Evolutionary conservation across 2,888 invertebrate genomes (phyloP).

Genomic region (Trilocha varians): DNA sequence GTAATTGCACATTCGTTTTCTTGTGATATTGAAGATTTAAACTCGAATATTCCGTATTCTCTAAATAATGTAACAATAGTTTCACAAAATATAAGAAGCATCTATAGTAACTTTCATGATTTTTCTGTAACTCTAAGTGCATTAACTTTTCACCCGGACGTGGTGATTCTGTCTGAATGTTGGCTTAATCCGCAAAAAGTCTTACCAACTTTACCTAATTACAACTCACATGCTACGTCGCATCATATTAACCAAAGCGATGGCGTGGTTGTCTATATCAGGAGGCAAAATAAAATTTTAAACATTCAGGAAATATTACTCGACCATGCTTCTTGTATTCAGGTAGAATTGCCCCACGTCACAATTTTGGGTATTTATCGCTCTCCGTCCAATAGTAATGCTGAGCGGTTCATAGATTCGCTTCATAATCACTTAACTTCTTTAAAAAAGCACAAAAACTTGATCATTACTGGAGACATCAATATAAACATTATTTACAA

Average conservation of each 20-base stretch:
- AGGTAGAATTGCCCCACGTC: constrained; percentile 7
- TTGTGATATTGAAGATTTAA: too few species aligned
- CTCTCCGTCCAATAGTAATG: constrained; percentile 14
- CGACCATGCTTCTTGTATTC: constrained; percentile 10
- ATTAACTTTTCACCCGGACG: constrained; percentile 10
- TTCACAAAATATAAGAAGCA: constrained; percentile 15
- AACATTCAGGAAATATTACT: constrained; percentile 9
- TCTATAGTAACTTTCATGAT: constrained; percentile 11
- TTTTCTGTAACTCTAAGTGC: constrained; percentile 7
- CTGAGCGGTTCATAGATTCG: constrained; percentile 12
- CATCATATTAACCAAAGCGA: constrained; percentile 12
- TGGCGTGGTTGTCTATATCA: constrained; percentile 12
- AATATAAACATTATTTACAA: constrained; percentile 16
- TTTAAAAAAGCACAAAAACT: constrained; percentile 8
- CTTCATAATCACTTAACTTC: constrained; percentile 11
- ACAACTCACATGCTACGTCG: constrained; percentile 5
- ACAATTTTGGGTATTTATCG: constrained; percentile 14
- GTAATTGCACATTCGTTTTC: too few species aligned
- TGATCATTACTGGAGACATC: constrained; percentile 18
- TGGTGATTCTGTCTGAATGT: constrained; percentile 14
- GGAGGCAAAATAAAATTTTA: constrained; percentile 2
- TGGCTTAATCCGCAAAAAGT: constrained; percentile 9
- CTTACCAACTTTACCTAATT: constrained; percentile 9
- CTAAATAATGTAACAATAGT: constrained; percentile 10
- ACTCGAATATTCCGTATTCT: too few species aligned